Evolutionary conservation across 1,140 invertebrate species (phyloP).

Genomic region (Holcopasites calliopsidis): DNA sequence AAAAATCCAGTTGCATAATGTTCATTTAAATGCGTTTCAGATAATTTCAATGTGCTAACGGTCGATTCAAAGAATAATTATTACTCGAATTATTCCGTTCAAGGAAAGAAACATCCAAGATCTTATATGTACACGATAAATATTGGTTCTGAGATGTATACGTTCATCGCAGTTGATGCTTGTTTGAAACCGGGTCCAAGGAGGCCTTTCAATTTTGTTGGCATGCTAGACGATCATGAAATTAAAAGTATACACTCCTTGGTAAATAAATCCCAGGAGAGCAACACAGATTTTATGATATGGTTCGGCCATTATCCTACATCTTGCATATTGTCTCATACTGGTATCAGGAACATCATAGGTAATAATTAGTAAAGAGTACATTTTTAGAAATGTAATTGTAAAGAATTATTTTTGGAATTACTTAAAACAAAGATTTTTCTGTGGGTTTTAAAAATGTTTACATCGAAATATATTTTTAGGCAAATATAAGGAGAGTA

Average conservation of each 20-base stretch:
- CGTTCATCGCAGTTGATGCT: constrained; percentile 94
- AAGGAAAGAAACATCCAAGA: constrained; percentile 85
- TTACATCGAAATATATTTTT: constrained; percentile 17
- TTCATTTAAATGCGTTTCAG: constrained; percentile 81
- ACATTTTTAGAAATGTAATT: neutral
- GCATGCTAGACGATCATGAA: constrained; percentile 84
- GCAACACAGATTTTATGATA: constrained; percentile 83
- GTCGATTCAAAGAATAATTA: constrained; percentile 87
- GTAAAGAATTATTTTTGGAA: neutral
- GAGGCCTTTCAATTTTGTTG: constrained; percentile 96
- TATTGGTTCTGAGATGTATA: constrained; percentile 82
- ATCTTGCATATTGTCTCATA: constrained; percentile 88
- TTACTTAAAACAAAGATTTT: no score
- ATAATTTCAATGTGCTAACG: constrained; percentile 93
- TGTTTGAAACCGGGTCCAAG: constrained; percentile 91
- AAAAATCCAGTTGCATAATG: no score
- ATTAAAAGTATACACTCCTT: constrained; percentile 80
- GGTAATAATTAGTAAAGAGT: constrained; percentile 66
- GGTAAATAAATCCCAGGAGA: constrained; percentile 76
- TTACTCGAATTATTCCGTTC: constrained; percentile 90
- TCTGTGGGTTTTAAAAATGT: neutral
- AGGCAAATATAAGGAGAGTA: constrained; percentile 79
- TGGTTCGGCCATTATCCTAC: constrained; percentile 98
- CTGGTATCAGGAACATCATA: constrained; percentile 82
- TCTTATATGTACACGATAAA: constrained; percentile 88